These are phyloP conservation scores for Pseudotriccus pelzelni DNA, from an alignment of 2,797 vertebrate species.

Conservation along the genomic window DNA sequence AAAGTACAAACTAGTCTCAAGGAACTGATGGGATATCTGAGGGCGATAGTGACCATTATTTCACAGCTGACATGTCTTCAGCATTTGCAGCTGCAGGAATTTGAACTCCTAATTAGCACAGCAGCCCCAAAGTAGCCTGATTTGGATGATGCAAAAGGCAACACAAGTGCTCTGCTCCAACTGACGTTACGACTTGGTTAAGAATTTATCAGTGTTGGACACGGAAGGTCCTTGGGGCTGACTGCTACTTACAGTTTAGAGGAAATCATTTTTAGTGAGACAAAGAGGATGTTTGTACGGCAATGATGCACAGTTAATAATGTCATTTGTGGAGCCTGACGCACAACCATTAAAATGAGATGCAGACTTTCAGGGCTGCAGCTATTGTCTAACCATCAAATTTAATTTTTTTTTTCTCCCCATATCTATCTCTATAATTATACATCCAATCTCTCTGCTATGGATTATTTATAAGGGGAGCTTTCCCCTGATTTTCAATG, in stretches of 20 bases:
- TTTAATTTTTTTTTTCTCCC: background rate
- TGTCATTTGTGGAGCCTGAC: background rate
- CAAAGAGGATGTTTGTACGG: background rate
- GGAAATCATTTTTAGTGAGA: background rate
- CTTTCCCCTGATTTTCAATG: background rate
- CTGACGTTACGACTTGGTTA: background rate
- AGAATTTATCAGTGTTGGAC: background rate
- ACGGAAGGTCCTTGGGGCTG: background rate
- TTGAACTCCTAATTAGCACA: background rate
- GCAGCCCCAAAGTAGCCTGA: background rate
- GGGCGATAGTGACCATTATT: background rate
- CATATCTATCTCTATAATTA: background rate
- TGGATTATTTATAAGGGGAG: background rate
- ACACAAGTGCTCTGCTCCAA: background rate
- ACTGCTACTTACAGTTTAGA: background rate
- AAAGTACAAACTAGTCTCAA: background rate
- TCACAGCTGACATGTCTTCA: background rate
- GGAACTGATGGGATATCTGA: background rate
- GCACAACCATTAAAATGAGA: background rate
- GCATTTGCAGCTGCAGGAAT: background rate
- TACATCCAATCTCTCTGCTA: background rate
- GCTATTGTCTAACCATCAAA: background rate
- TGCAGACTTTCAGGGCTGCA: background rate
- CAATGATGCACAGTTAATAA: background rate
- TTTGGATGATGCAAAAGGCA: background rate